Percentiles rank a stretch among this genome's conserved stretches.
These are phyloP conservation scores for Melanerpes aurifrons DNA, from an alignment of 2,113 vertebrate genomes.

Conservation along the genomic window DNA sequence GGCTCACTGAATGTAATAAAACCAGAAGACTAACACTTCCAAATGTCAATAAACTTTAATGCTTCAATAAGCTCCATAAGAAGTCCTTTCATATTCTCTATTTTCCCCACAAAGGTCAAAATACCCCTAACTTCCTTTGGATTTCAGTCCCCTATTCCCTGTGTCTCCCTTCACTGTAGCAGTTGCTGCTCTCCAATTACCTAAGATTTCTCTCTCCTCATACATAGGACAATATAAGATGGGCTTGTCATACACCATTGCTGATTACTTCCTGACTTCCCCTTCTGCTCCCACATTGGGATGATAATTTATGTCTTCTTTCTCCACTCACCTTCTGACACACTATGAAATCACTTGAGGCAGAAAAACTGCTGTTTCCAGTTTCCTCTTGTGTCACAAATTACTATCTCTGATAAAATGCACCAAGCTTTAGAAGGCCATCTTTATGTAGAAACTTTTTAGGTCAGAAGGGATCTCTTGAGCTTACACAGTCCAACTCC, in stretches of 20 bases:
- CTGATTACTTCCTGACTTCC: neutral
- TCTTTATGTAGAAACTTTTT: neutral
- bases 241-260: neutral
- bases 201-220: neutral
- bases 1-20: neutral
- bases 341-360: neutral
- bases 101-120: neutral
- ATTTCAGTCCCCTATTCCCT: neutral
- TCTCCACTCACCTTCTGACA: neutral
- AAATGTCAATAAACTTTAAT: neutral
- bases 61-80: neutral
- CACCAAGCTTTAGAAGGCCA: neutral
- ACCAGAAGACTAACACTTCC: neutral
- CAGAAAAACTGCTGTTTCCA: neutral
- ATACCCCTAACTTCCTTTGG: neutral
- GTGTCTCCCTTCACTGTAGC: neutral
- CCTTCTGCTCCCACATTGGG: neutral
- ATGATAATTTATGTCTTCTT: neutral
- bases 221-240: neutral
- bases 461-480: neutral
- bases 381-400: neutral
- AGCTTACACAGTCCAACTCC: neutral
- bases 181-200: fast-evolving
- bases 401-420: neutral
- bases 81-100: neutral